These are phyloP conservation scores for Melanotus villosus DNA, from an alignment of 2,888 invertebrate species.

Conservation along the genomic window DNA sequence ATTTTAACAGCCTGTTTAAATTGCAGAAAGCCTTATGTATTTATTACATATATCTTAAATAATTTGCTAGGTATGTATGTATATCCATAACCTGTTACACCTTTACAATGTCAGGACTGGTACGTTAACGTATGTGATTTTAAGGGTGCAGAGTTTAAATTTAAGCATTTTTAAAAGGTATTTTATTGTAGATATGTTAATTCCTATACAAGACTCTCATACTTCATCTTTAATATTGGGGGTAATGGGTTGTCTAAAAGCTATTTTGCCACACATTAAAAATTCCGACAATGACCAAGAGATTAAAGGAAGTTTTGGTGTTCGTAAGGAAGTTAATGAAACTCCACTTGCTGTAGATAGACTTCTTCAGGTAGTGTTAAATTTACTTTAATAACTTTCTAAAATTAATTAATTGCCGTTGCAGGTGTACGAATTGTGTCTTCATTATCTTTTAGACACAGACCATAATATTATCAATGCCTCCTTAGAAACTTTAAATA, in stretches of 20 bases:
- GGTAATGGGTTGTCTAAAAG: conserved; percentile 76
- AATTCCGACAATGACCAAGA: conserved; percentile 54
- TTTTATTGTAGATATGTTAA: conserved; percentile 61
- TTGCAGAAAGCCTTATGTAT: conserved; percentile 79
- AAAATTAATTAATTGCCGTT: conserved; percentile 68
- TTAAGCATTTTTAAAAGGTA: no score
- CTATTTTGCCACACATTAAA: conserved; percentile 73
- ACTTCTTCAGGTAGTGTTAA: conserved; percentile 64
- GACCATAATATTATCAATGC: conserved; percentile 93
- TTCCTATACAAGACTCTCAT: conserved; percentile 64
- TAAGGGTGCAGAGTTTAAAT: no score
- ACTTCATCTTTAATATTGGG: conserved; percentile 74
- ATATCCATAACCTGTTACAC: no score
- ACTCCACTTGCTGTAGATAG: conserved; percentile 61
- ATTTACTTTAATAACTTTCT: no score
- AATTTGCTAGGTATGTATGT: conserved; percentile 72
- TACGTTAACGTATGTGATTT: not conserved
- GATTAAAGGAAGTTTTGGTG: conserved; percentile 62
- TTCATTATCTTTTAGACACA: conserved; percentile 77
- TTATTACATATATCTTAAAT: conserved; percentile 78
- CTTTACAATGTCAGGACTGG: no score
- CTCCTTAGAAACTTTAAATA: conserved; percentile 83
- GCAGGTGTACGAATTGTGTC: conserved; percentile 84
- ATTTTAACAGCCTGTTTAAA: conserved; percentile 86
- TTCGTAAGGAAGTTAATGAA: conserved; percentile 59